Base-by-base conservation (phyloP, 2,113 vertebrate species). In the Fulmarus glacialis region DNA sequence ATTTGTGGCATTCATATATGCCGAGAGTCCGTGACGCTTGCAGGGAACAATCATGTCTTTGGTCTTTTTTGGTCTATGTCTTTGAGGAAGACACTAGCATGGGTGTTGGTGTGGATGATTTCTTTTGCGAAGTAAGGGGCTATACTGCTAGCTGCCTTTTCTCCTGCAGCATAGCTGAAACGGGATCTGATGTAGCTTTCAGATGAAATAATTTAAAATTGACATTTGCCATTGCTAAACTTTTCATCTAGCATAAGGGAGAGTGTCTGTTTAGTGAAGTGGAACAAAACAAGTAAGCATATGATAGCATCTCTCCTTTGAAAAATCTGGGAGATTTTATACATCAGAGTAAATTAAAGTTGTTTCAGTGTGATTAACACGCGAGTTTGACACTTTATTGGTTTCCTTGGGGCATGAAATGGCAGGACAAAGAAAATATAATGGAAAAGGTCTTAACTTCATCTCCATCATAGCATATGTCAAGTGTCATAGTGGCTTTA, bases 181-280 rank as follows among this genome's bases (percentile, higher is more conserved):
- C 0, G 1, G 36, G 32, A 75, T 89, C 34, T 82, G 53, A 89
- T 92, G 34, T 12, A 87, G 83, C 83, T 89, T 92, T 96, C 73
- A 75, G 81, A 97, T 95, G 40, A 87, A 71, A 92, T 92, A 4
- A 82, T 79, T 89, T 91, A 64, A 87, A 91, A 82, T 73, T 93
- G 91, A 94, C 87, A 82, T 95, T 96, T 96, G 95, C 80, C 93
- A 79, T 95, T 82, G 91, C 89, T 93, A 82, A 96, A 89, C 89
- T 97, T 97, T 82, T 74, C 73, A 72, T 92, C 72, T 80, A 94
- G 56, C 81, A 84, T 82, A 93, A 95, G 93, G 89, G 87, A 89
- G 64, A 72, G 27, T 96, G 87, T 96, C 94, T 94, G 90, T 79
- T 90, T 89, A 89, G 92, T 71, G 83, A 89, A 87, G 48, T 75